Evolutionary conservation across 2,888 invertebrate species (phyloP).

Genomic region (Meiosimyza decipiens): DNA sequence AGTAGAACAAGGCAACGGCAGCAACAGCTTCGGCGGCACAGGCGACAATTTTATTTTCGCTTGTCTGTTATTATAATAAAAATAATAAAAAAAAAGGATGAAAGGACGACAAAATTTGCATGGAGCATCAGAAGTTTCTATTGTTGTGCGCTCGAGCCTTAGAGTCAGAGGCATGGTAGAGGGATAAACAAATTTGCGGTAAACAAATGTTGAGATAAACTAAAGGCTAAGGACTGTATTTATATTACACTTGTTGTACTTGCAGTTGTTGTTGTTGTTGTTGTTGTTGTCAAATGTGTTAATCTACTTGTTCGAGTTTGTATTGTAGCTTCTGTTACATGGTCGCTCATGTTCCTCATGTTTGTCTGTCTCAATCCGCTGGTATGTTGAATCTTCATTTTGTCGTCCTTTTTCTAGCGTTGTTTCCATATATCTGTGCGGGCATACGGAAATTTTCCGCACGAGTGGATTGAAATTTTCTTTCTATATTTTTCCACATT

Average conservation of each 20-base stretch:
- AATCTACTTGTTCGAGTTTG: slow-evolving; percentile 20
- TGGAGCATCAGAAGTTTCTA: neutral
- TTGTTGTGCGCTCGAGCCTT: neutral
- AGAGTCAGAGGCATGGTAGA: neutral
- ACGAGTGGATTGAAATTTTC: neutral
- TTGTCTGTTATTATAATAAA: slow-evolving; percentile 31
- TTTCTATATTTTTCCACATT: slow-evolving; percentile 1
- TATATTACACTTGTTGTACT: neutral
- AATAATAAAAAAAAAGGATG: slow-evolving; percentile 33
- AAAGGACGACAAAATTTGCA: slow-evolving; percentile 3
- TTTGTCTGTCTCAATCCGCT: neutral
- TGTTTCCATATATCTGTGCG: neutral
- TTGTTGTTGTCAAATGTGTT: slow-evolving; percentile 33
- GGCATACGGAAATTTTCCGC: neutral
- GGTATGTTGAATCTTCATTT: neutral
- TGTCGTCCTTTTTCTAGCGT: neutral
- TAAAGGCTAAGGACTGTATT: slow-evolving; percentile 23
- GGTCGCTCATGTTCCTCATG: neutral
- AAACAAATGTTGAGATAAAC: slow-evolving; percentile 32
- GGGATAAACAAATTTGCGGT: slow-evolving; percentile 24
- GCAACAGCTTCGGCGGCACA: slow-evolving; percentile 11
- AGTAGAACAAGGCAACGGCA: slow-evolving; percentile 25
- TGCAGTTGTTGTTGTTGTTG: slow-evolving; percentile 22
- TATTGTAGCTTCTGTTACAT: slow-evolving; percentile 10
- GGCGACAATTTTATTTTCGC: slow-evolving; percentile 39